phyloP scores from a whole-genome alignment of 2,797 vertebrate genomes.

The Rhinella marina region DNA sequence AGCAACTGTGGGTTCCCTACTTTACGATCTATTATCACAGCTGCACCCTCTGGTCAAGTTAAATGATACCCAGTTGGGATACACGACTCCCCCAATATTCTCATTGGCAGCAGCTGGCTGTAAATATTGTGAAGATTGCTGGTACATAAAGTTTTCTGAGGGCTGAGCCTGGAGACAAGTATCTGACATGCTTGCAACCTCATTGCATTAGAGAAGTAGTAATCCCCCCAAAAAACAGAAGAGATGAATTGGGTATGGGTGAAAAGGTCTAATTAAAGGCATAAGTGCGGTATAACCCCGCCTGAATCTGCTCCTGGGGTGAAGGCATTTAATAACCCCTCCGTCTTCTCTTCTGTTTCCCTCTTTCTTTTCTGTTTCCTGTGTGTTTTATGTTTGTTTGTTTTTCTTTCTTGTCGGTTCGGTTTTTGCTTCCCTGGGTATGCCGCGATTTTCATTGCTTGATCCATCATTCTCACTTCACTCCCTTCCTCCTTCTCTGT shows the following conservation, averaged over 20 bases:
- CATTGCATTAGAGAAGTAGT: constrained; percentile 36
- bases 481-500: constrained; percentile 62
- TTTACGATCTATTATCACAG: constrained; percentile 62
- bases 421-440: constrained; percentile 73
- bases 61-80: constrained; percentile 72
- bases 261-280: constrained; percentile 32
- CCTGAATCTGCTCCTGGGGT: constrained; percentile 74
- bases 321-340: constrained; percentile 87
- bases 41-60: constrained; percentile 67
- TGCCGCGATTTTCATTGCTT: constrained; percentile 73
- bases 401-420: constrained; percentile 40
- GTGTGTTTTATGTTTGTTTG: constrained; percentile 70
- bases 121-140: background rate
- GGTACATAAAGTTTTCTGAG: constrained; percentile 65
- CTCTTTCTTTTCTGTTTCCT: constrained; percentile 76
- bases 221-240: constrained; percentile 50
- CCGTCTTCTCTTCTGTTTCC: constrained; percentile 83
- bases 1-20: constrained; percentile 75
- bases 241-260: constrained; percentile 39
- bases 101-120: background rate
- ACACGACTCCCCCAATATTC: constrained; percentile 68
- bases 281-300: constrained; percentile 77
- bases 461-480: constrained; percentile 64
- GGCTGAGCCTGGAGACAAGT: constrained; percentile 46
- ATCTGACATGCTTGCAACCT: constrained; percentile 43